Base-by-base conservation (phyloP, 2,888 invertebrate genomes). In the Julus scandinavius region DNA sequence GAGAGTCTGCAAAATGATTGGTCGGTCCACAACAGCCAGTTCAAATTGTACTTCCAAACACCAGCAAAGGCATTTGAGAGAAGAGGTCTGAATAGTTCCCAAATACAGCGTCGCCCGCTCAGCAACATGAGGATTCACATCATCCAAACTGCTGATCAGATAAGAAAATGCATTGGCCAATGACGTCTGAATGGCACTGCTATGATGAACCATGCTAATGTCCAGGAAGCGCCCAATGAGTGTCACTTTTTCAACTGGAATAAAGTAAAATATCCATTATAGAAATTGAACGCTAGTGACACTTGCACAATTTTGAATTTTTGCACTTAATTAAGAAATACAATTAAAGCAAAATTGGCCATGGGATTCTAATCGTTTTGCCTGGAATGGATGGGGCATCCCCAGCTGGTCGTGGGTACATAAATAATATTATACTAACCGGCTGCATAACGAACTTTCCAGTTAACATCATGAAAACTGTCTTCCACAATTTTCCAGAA, bases 1-100 rank as follows among this genome's bases (percentile, higher is more conserved):
- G 88, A 99, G 94, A 1, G 97, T 97, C 92, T 99, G 98, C 80
- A 99, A 94, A 50, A 99, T 97, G 95, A 99, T 96, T 0, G 99
- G 98, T 80, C 99, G 95, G 93, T 99, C 99, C 89, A 97, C 96
- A 89, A 99, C 98, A 90, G 99, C 98, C 89, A 97, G 95, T 93
- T 99, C 99, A 93, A 99, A 99, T 93, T 99, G 99, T 0, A 97
- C 96, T 94, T 99, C 99, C 93, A 99, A 93, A 92, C 99, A 99
- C 94, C 96, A 95, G 88, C 98, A 95, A 90, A 98, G 94, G 89
- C 97, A 95, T 96, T 97, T 93, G 80, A 98, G 94, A 87, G 98
- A 96, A 88, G 95, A 94, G 91, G 97, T 97, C 92, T 98, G 98
- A 91, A 99, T 95, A 20, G 98, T 98, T 90, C 98, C 98, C 89